Conservation (phyloP, 1,140 invertebrate species). For the Sinella curviseta region DNA sequence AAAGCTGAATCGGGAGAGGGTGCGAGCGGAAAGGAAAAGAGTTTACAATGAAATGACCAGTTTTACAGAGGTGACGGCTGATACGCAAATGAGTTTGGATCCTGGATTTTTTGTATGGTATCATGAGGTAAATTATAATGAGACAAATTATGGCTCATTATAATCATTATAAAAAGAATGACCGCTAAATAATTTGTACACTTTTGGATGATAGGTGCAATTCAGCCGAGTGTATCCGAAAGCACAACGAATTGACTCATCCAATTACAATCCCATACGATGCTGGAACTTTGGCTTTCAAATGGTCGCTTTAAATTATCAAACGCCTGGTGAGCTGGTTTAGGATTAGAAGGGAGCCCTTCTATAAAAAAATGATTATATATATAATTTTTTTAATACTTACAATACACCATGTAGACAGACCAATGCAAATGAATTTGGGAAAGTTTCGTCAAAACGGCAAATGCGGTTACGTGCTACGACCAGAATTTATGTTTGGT, state of each 20-base stretch:
- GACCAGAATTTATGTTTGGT: conserved; percentile 83
- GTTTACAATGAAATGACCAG: conserved; percentile 91
- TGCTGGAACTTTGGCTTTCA: conserved; percentile 95
- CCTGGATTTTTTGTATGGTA: conserved; percentile 28
- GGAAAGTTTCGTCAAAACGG: conserved; percentile 89
- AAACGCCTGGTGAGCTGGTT: conserved; percentile 71
- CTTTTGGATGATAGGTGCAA: conserved; percentile 65
- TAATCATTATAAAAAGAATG: no score
- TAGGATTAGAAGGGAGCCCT: no score
- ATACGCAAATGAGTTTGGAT: conserved; percentile 62
- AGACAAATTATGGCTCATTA: neutral
- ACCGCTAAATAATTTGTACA: neutral
- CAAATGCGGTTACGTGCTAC: conserved; percentile 86
- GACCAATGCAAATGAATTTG: conserved; percentile 88
- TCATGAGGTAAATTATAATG: conserved; percentile 6
- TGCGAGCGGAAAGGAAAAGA: conserved; percentile 65
- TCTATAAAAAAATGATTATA: neutral
- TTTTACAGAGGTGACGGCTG: conserved; percentile 90
- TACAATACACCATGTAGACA: neutral
- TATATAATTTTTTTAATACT: neutral
- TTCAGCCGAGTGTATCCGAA: conserved; percentile 88
- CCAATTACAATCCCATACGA: conserved; percentile 91
- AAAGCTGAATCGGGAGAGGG: conserved; percentile 66
- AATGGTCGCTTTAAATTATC: conserved; percentile 96
- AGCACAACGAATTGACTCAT: conserved; percentile 88